Base-by-base conservation (phyloP, 2,888 invertebrate genomes). In the Heliconius cydno region DNA sequence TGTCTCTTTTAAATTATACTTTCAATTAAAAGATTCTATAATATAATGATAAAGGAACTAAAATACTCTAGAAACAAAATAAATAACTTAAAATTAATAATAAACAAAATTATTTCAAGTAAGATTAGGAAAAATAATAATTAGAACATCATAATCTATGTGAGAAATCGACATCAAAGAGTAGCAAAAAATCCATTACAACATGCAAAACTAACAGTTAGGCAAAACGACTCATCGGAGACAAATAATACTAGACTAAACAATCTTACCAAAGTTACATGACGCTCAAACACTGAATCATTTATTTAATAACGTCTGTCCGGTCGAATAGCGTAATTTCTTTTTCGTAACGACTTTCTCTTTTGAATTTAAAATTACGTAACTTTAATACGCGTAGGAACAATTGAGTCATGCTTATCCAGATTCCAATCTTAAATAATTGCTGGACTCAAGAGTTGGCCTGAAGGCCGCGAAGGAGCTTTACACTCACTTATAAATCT, bases 401-500 rank as follows among this genome's bases (percentile, higher is more conserved):
- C 86, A 84, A 84, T 84, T 83, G 83, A 86, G 81, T 84, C 87
- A 79, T 84, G 87, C 85, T 84, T 84, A 83, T 84, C 83, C 83
- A 85, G 85, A 85, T 86, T 86, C 86, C 87, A 86, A 89, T 88
- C 86, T 85, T 84, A 86, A 88, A 88, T 92, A 91, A 92, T 92
- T 90, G 87, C 87, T 87, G 88, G 89, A 86, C 85, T 85, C 87
- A 80, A 87, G 81, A 85, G 86, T 82, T 78, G 80, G 82, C 82
- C 82, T 80, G 85, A 85, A 87, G 86, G 87, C 34, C 34, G 34
- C 34, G 6, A 86, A 81, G 85, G 82, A 84, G 81, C 84, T 85
- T 83, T 85, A 88, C 88, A 87, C 87, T 88, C 85, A 88, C 88
- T 87, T 89, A 90, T 93, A 94, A 92, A 93, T 94, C 91, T 93